phyloP scores from a whole-genome alignment of 2,888 invertebrate genomes.

The Graphium colonna region DNA sequence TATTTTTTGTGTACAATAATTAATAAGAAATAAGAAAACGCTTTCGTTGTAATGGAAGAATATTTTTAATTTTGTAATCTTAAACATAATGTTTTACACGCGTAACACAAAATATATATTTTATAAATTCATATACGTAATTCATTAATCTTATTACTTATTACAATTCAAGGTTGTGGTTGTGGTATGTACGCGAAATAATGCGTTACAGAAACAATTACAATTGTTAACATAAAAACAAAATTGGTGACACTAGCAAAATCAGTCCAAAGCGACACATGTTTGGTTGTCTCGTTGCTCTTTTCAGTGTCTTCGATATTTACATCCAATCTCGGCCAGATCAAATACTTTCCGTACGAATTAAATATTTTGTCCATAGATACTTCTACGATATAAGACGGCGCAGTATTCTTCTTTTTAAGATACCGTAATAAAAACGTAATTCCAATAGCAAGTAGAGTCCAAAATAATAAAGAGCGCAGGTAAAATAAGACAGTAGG shows the following conservation, averaged over 20 bases:
- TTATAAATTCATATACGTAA: too few relatives aligned
- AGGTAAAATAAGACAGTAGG: conserved; percentile 45
- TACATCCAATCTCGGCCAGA: conserved; percentile 37
- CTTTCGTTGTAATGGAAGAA: too few relatives aligned
- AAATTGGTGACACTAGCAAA: conserved; percentile 8
- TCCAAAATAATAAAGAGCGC: conserved; percentile 39
- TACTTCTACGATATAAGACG: conserved; percentile 33
- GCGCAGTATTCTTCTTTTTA: conserved; percentile 6
- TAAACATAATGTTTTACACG: too few relatives aligned
- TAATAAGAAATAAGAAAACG: too few relatives aligned
- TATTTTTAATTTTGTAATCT: too few relatives aligned
- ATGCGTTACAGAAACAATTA: background rate
- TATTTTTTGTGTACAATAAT: too few relatives aligned
- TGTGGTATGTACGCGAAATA: background rate
- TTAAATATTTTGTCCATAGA: conserved; percentile 35
- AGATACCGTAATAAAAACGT: conserved; percentile 29
- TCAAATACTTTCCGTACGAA: conserved; percentile 29
- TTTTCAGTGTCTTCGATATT: background rate
- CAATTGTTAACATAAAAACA: conserved; percentile 5
- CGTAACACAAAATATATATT: too few relatives aligned
- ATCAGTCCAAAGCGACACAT: conserved; percentile 5
- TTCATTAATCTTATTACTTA: background rate
- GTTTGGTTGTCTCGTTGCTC: background rate
- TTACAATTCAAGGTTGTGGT: background rate
- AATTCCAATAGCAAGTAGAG: conserved; percentile 31